Percentiles rank a stretch among this genome's conserved stretches.
Evolutionary conservation across 2,797 vertebrate species (phyloP).

Genomic region (Myotis myotis): DNA sequence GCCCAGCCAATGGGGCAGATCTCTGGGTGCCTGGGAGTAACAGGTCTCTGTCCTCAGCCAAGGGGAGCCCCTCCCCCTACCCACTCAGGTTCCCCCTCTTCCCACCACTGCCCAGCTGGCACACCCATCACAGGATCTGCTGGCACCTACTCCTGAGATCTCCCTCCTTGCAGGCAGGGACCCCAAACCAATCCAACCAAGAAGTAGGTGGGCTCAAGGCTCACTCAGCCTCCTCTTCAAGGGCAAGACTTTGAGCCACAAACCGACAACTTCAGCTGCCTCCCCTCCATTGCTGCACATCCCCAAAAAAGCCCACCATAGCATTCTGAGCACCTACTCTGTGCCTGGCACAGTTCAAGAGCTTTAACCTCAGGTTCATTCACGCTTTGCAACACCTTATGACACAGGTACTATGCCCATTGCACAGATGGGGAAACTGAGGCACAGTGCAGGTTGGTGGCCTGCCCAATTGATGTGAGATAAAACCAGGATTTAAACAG

Average conservation of each 20-base stretch:
- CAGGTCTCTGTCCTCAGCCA: not conserved
- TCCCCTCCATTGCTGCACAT: not conserved
- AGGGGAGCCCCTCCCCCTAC: not conserved
- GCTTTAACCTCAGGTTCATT: not conserved
- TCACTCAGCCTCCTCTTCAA: not conserved
- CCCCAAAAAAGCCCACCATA: not conserved
- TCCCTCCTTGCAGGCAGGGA: not conserved
- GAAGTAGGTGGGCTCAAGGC: not conserved
- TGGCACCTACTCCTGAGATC: not conserved
- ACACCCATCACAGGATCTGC: fast-evolving
- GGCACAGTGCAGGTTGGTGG: not conserved
- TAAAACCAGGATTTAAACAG: not conserved
- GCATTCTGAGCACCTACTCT: not conserved
- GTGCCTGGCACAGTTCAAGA: not conserved
- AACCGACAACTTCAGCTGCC: not conserved
- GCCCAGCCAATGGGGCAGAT: not conserved
- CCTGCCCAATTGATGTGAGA: not conserved
- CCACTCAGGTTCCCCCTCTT: not conserved
- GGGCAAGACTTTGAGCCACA: not conserved
- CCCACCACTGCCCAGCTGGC: not conserved
- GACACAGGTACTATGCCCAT: not conserved
- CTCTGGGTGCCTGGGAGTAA: not conserved
- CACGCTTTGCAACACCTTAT: not conserved
- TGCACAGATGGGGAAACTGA: constrained; percentile 23
- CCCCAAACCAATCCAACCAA: not conserved